Conservation (phyloP, 37 sponge, comb jelly and placozoan species). For the Crambe crambe region DNA sequence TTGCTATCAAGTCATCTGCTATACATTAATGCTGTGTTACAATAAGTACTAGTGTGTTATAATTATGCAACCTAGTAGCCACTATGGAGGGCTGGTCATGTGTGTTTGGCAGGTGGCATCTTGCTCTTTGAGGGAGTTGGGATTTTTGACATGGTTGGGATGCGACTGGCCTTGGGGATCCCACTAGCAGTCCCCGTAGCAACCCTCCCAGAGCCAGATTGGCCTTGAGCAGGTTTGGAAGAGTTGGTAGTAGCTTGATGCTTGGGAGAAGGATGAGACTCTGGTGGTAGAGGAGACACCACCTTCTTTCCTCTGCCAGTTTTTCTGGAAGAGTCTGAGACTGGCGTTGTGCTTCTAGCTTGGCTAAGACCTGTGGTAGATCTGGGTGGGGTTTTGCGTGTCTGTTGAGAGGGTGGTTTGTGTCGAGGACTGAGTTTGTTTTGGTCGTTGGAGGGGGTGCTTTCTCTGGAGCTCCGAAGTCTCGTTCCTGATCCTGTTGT, state of each 20-base stretch:
- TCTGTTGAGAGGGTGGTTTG: neutral
- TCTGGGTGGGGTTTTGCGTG: conserved; percentile 15
- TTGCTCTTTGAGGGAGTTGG: conserved; percentile 16
- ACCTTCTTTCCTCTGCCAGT: neutral
- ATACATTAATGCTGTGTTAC: no score
- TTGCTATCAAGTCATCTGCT: neutral
- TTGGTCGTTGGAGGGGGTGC: neutral
- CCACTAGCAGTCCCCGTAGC: neutral
- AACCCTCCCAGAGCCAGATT: neutral
- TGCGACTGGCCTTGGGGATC: conserved; percentile 20
- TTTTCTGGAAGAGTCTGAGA: neutral
- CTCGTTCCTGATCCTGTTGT: no score
- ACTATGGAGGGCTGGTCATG: no score
- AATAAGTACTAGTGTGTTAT: no score
- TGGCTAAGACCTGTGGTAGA: neutral
- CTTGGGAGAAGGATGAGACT: neutral
- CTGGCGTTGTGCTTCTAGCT: neutral
- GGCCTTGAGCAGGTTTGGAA: neutral
- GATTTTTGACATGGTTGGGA: conserved; percentile 1
- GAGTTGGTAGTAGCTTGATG: neutral
- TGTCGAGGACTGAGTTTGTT: neutral
- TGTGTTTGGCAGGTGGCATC: neutral
- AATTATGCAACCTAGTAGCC: no score
- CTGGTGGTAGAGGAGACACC: neutral
- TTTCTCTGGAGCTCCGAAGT: neutral